Percentiles rank a stretch among this genome's conserved stretches.
These are phyloP conservation scores for Heliconius hewitsoni DNA, from an alignment of 1,140 invertebrate species.

Conservation along the genomic window DNA sequence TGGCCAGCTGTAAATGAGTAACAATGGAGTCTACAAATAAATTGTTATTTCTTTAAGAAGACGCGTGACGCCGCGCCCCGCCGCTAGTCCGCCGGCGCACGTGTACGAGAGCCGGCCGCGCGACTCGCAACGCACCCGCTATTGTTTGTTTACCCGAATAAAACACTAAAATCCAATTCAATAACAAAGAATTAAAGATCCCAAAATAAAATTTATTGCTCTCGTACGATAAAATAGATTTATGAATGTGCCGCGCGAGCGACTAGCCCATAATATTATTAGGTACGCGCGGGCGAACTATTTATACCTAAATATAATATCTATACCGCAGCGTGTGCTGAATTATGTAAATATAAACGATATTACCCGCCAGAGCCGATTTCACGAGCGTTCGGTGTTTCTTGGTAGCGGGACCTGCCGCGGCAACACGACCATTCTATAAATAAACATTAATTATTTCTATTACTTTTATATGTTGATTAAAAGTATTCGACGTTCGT, in stretches of 20 bases:
- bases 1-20: constrained; percentile 49
- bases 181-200: constrained; percentile 82
- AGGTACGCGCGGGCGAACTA: constrained; percentile 62
- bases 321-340: constrained; percentile 35
- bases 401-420: constrained; percentile 23
- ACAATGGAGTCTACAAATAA: constrained; percentile 67
- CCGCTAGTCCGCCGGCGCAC: constrained; percentile 64
- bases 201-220: constrained; percentile 81
- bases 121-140: constrained; percentile 62
- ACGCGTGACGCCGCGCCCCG: constrained; percentile 57
- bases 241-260: constrained; percentile 68
- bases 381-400: constrained; percentile 32
- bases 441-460: constrained; percentile 9
- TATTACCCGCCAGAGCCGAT: constrained; percentile 30
- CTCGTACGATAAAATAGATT: constrained; percentile 80
- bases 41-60: constrained; percentile 67
- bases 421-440: neutral
- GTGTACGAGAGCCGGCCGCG: constrained; percentile 65
- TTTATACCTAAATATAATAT: constrained; percentile 50
- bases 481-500: neutral
- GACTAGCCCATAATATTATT: constrained; percentile 72
- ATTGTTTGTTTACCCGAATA: constrained; percentile 81
- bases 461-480: neutral
- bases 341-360: constrained; percentile 46
- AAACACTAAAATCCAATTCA: constrained; percentile 82